Evolutionary conservation across 1,140 invertebrate species (phyloP), one percentile per base, ranked within the genome.

Genomic region (Pseudomyrmex flavicornis): DNA sequence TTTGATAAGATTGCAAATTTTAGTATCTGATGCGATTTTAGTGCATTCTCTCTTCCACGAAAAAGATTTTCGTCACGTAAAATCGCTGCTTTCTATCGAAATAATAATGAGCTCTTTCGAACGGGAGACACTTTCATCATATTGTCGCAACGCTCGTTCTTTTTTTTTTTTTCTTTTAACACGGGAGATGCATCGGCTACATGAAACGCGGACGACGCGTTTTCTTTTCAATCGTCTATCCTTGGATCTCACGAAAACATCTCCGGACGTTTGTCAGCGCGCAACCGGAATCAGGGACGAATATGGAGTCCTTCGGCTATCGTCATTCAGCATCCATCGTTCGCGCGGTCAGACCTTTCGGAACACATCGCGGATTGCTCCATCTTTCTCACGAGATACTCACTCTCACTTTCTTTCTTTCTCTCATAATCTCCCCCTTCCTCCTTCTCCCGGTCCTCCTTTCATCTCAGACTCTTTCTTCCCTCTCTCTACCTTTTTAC

Each of bases 361-460:
- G 35, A 59, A 13, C 73, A 68, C 62, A 85, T 46, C 69, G 63
- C 79, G 59, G 44, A 48, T 73, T 9, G 0, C 22, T 63, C 35
- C 61, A 76, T 89, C 87, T 66, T 86, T 86, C 85, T 89, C 52
- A 10, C 63, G n/a, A 76, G 65, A 76, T 17, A 12, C 56, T 82
- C 62, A n/a, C 88, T 90, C 85, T 76, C 85, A 86, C 83, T 83
- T 84, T 85, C 74, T 85, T 74, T 90, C 84, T 58, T 20, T 85
- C 48, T 63, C 44, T 26, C 68, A 76, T 62, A 86, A 52, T 70
- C 44, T 17, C 50, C 66, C 73, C 9, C 59, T 70, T 62, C 73
- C 22, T 58, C 56, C 54, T 50, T 79, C 35, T 35, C 35, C 35
- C 35, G 35, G 35, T 73, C 17, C 79, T 10, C 17, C 79, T 10